Evolutionary conservation across 1,140 invertebrate species (phyloP), one percentile per base, ranked within the genome.

Genomic region (Leptinotarsa lineolata): DNA sequence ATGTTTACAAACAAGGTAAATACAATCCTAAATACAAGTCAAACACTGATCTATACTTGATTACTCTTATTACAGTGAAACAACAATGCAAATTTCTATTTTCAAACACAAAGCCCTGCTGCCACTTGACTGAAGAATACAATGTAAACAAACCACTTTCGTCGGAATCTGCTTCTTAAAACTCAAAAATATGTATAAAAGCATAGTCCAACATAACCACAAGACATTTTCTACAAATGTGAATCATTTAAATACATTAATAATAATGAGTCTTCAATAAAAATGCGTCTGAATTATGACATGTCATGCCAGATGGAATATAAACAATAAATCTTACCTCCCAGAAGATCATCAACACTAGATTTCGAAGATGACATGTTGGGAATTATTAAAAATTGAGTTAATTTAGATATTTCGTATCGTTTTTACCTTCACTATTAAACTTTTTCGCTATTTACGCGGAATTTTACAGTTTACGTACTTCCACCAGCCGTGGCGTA

Each of bases 341-440:
- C 83, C 48, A 84, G 74, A 63, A 83, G 75, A 73, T 84, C 83
- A 74, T 83, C 83, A 61, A 80, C 70, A 71, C 81, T 84, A 13
- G 81, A 82, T 82, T 83, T 83, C 15, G 82, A 79, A 4, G 82
- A 84, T 80, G 82, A 82, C 83, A 84, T 84, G 59, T 77, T 80
- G 15, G 54, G 61, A 74, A 46, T 72, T 16, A 66, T 60, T 54
- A n/a, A 70, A 72, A 72, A 73, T 70, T n/a, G 44, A 69, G 72
- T 44, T 68, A 22, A 72, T 66, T 6, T 18, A 48, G 46, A 63
- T 20, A 20, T 24, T 65, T 45, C 45, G 13, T 11, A 45, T 44
- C n/a, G 48, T 54, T 54, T 45, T 65, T n/a, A 22, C 24, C 21
- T 15, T 22, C 5, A 18, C 20, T 24, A 65, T 30, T 12, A 12